phyloP scores from a whole-genome alignment of 2,888 invertebrate species.

The Strigamia transsilvanica region DNA sequence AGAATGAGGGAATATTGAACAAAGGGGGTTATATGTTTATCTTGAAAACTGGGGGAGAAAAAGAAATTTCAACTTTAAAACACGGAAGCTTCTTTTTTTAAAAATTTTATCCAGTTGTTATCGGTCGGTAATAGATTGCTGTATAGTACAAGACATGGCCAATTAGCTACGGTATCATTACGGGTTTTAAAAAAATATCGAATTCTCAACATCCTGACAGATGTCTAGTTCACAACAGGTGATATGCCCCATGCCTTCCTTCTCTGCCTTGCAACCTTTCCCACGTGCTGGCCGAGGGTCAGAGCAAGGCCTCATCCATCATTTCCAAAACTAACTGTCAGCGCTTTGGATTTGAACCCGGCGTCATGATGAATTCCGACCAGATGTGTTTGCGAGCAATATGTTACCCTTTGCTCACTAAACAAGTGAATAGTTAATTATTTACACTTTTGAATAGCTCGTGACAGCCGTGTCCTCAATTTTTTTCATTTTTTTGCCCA shows the following conservation, averaged over 20 bases:
- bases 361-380: slow-evolving; percentile 22
- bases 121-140: slow-evolving; percentile 23
- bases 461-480: background rate
- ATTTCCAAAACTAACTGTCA: slow-evolving; percentile 43
- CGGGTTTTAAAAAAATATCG: background rate
- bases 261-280: slow-evolving; percentile 39
- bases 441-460: background rate
- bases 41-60: background rate
- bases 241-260: slow-evolving; percentile 34
- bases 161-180: slow-evolving; percentile 37
- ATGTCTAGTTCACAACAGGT: slow-evolving; percentile 42
- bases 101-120: slow-evolving; percentile 1
- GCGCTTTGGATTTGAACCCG: slow-evolving; percentile 21
- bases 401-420: background rate
- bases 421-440: slow-evolving; percentile 15
- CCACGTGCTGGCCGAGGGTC: slow-evolving; percentile 36
- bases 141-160: slow-evolving; percentile 24
- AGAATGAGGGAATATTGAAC: background rate
- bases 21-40: background rate
- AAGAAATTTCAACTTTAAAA: background rate
- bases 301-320: slow-evolving; percentile 34
- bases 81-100: background rate
- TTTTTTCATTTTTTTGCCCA: background rate
- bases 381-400: slow-evolving; percentile 14
- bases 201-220: slow-evolving; percentile 36